Percentiles rank a stretch among this genome's conserved stretches.
Conservation (phyloP, 2,888 invertebrate genomes). For the Drosophila macrospina region DNA sequence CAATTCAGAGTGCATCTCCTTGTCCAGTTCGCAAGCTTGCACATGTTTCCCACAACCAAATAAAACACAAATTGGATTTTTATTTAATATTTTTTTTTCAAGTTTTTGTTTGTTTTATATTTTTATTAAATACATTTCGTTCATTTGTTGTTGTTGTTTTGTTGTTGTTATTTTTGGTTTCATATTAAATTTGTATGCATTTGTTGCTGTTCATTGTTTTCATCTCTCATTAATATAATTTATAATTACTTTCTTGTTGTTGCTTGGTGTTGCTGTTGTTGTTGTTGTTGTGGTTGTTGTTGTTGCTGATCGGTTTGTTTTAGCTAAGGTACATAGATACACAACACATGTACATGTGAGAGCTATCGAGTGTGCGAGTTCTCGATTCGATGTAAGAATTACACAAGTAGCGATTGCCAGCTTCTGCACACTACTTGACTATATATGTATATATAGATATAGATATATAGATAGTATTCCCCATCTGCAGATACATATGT, state of each 20-base stretch:
- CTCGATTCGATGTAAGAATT: slow-evolving; percentile 26
- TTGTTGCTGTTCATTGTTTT: slow-evolving; percentile 66
- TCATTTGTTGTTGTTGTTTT: slow-evolving; percentile 49
- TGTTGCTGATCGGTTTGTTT: slow-evolving; percentile 19
- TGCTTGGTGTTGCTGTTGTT: slow-evolving; percentile 18
- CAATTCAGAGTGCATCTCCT: too few relatives aligned
- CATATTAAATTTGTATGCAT: slow-evolving; percentile 61
- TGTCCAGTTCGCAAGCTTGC: too few relatives aligned
- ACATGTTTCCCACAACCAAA: not conserved
- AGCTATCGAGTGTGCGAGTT: too few relatives aligned
- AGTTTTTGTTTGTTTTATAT: slow-evolving; percentile 59
- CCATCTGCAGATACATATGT: not conserved
- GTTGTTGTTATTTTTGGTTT: slow-evolving; percentile 35
- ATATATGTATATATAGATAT: too few relatives aligned
- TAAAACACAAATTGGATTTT: slow-evolving; percentile 1
- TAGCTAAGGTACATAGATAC: slow-evolving; percentile 38
- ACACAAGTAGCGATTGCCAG: slow-evolving; percentile 18
- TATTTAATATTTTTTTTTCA: slow-evolving; percentile 24
- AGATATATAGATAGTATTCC: slow-evolving; percentile 21
- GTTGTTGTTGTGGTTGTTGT: slow-evolving; percentile 11
- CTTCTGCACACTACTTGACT: slow-evolving; percentile 37
- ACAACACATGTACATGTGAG: slow-evolving; percentile 23
- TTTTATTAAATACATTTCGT: slow-evolving; percentile 80
- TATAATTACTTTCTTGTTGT: slow-evolving; percentile 40
- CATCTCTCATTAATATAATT: slow-evolving; percentile 53